Base-by-base conservation (phyloP, 2,113 vertebrate genomes). In the Rissa tridactyla region DNA sequence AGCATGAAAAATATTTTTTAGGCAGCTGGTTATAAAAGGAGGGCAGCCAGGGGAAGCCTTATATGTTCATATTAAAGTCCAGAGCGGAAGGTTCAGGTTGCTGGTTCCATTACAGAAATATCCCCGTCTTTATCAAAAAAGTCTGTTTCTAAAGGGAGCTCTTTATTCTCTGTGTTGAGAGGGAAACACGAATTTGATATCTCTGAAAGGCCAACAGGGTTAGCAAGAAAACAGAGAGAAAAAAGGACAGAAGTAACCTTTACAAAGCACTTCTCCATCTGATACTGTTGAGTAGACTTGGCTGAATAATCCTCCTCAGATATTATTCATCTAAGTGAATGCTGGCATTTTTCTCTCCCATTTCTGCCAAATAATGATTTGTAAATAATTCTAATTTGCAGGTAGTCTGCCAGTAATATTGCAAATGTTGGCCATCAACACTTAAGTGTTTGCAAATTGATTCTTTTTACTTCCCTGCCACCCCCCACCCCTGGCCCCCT, bases 151-250 rank as follows among this genome's bases (percentile, higher is more conserved):
- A 91, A 95, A 85, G 95, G 88, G 91, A 97, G 71, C 76, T 91
- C 92, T 96, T 95, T 94, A 90, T 95, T 95, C 89, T 0, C 68
- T 66, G 64, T 65, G 84, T 90, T 96, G 89, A 96, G 92, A 96
- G 79, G 75, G 89, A 94, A 94, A 94, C 86, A 96, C 1, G 86
- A 82, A 88, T 96, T 89, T 90, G 91, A 82, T 94, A 96, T 96
- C 96, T 96, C 90, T 90, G 84, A 96, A 93, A 97, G 94, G 91
- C 94, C 95, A 97, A 87, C 54, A 78, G 76, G 92, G 94, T 95
- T 94, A 97, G 84, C 70, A 86, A 90, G 79, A 94, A 95, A 95
- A 96, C 92, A 94, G 62, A 94, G 86, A 54, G 70, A 75, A 68
- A 64, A 94, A 96, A 94, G 84, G 92, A 86, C 73, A 92, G 89